Base-by-base conservation (phyloP, 2,113 vertebrate species). In the Rhynchomys soricoides region DNA sequence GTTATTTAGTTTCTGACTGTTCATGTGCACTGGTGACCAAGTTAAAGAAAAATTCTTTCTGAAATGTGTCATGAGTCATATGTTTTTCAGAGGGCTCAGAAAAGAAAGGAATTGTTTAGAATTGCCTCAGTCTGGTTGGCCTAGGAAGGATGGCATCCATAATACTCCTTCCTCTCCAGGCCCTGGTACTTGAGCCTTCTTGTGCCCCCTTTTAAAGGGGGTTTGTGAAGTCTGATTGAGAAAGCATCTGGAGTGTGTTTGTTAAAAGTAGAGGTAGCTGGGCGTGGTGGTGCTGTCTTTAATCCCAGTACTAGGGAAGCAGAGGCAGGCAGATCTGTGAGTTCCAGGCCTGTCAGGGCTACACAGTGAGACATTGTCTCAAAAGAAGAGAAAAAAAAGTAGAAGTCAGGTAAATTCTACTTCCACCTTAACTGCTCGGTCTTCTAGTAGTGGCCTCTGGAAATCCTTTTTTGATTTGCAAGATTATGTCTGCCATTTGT, bases 1-100 rank as follows among this genome's bases (percentile, higher is more conserved):
- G 2, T 97, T 91, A 62, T 73, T 97, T 91, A 73, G 11, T 16
- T 74, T 64, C 50, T 70, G 29, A n/a, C 24, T 90, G 19, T 11
- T 29, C n/a, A 78, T 75, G 77, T 62, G 1, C 78, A 3, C 52
- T 68, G 68, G 43, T 83, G 43, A 45, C 22, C 16, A 10, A 43
- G 19, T 91, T 89, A 92, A 86, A 94, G 52, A 43, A 52, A 73
- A 78, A 57, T 48, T 7, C 37, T 86, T 40, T 92, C 73, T 91
- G 81, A 74, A 94, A 4, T 31, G 11, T 59, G 34, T 91, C 50
- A n/a, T 40, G 26, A 79, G 64, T 70, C 64, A 77, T 59, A 31
- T 26, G 79, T 17, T 68, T 85, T 52, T 55, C 24, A 77, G 37
- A 37, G 75, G 52, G 37, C 21, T 59, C 34, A 62, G 24, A 12